Conservation (phyloP, 2,113 vertebrate genomes). For the Syrmaticus mikado region DNA sequence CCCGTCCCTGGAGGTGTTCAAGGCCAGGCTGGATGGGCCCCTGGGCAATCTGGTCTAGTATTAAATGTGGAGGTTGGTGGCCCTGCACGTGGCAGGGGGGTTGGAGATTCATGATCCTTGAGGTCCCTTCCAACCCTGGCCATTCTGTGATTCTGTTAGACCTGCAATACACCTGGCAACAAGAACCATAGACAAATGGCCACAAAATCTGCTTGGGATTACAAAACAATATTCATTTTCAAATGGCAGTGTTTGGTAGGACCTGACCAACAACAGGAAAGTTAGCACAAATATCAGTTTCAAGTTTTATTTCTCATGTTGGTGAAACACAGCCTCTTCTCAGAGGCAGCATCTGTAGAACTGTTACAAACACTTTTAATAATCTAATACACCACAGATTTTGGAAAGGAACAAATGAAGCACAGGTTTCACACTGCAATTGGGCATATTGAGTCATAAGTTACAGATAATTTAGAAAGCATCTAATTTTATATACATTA, state of each 20-base stretch:
- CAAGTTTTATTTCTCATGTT: constrained; percentile 75
- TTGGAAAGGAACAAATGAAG: constrained; percentile 62
- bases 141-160: too few species aligned
- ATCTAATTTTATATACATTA: constrained; percentile 41
- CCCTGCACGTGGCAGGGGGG: too few species aligned
- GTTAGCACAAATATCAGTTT: neutral
- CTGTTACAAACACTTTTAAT: constrained; percentile 62
- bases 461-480: constrained; percentile 52
- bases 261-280: neutral
- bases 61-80: too few species aligned
- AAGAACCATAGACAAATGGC: neutral
- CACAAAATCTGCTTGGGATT: neutral
- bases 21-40: too few species aligned
- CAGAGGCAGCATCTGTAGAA: constrained; percentile 55
- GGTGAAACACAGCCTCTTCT: constrained; percentile 47
- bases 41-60: too few species aligned
- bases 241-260: neutral
- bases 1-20: too few species aligned
- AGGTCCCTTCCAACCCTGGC: too few species aligned
- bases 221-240: neutral
- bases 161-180: rapidly evolving
- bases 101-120: too few species aligned
- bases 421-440: constrained; percentile 69
- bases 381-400: constrained; percentile 59
- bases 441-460: constrained; percentile 44